Evolutionary conservation across 1,140 invertebrate species (phyloP).

Genomic region (Copidosoma floridanum): DNA sequence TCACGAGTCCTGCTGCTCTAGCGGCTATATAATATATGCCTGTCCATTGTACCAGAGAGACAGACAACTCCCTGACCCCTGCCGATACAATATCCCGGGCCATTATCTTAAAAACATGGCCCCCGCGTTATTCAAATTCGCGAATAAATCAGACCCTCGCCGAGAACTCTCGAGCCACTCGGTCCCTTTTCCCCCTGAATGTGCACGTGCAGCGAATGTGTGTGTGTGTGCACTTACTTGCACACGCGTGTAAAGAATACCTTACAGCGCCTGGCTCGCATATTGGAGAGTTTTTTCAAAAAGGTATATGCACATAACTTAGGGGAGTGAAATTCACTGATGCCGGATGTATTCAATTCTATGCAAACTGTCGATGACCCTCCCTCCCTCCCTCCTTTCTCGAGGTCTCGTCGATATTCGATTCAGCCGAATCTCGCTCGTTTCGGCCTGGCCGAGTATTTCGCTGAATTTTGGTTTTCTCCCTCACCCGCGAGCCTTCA

Average conservation of each 20-base stretch:
- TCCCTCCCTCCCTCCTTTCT: too few species aligned
- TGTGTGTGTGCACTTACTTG: not conserved
- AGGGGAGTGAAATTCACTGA: not conserved
- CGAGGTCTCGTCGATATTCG: not conserved
- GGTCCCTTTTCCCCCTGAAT: too few species aligned
- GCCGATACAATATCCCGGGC: constrained; percentile 31
- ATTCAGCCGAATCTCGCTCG: not conserved
- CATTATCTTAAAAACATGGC: constrained; percentile 39
- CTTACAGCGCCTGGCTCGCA: too few species aligned
- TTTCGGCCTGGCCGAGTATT: not conserved
- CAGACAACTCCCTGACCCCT: too few species aligned
- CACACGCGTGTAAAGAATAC: too few species aligned
- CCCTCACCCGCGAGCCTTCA: too few species aligned
- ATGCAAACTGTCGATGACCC: not conserved
- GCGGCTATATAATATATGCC: too few species aligned
- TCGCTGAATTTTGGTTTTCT: not conserved
- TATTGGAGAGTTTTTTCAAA: too few species aligned
- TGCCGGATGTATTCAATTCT: too few species aligned
- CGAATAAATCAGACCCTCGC: constrained; percentile 44
- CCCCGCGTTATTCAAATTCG: constrained; percentile 48
- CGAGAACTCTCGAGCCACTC: constrained; percentile 6
- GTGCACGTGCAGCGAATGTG: not conserved
- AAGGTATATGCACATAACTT: too few species aligned
- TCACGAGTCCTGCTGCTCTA: too few species aligned
- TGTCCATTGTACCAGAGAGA: too few species aligned